phyloP scores from a whole-genome alignment of 2,113 vertebrate genomes.

The Petromus typicus region DNA sequence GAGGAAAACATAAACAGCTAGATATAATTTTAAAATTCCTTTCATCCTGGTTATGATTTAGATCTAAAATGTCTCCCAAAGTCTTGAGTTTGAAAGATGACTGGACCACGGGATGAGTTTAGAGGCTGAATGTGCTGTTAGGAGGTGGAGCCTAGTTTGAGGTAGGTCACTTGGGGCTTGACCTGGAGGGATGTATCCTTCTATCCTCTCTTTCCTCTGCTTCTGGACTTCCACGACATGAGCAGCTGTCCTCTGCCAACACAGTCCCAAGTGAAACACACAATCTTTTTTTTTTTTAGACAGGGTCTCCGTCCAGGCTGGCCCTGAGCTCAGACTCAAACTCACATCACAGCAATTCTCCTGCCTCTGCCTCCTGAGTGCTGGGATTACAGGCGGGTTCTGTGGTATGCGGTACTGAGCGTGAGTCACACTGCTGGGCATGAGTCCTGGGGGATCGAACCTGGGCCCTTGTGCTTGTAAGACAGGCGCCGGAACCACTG shows the following conservation, averaged over 20 bases:
- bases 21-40: not conserved
- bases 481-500: no score
- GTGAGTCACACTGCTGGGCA: no score
- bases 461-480: no score
- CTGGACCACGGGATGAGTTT: not conserved
- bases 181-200: not conserved
- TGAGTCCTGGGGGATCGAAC: no score
- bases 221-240: not conserved
- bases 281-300: no score
- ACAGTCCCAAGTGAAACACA: not conserved
- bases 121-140: not conserved
- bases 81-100: not conserved
- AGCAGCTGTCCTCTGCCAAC: not conserved
- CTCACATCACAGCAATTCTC: no score
- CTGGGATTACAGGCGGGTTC: no score
- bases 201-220: not conserved
- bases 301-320: no score
- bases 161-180: not conserved
- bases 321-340: no score
- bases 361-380: no score
- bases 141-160: not conserved
- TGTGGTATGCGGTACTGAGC: no score
- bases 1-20: not conserved
- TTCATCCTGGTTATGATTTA: not conserved
- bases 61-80: not conserved